Base-by-base conservation (phyloP, 2,888 invertebrate genomes). In the Lasius platythorax region DNA sequence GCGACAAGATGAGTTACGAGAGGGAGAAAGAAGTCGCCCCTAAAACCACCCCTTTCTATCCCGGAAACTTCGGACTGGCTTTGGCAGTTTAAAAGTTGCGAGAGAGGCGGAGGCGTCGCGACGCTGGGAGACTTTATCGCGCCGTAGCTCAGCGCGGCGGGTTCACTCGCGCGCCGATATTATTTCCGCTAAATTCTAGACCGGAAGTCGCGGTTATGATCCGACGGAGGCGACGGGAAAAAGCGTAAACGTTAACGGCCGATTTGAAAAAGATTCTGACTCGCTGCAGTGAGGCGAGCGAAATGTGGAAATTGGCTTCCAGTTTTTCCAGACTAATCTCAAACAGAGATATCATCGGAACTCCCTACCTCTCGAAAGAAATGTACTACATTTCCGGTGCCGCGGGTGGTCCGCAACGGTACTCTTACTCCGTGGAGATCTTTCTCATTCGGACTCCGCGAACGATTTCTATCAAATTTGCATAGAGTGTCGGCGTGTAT, bases 71-170 rank as follows among this genome's bases (percentile, higher is more conserved):
- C 79, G 66, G 79, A 84, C 82, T 87, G 89, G 88, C 89, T 91
- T 90, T 89, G 89, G 89, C 87, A 91, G 91, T 92, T 92, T 90
- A 91, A 92, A 92, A 92, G 90, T 92, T 92, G 87, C 70, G 64
- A 78, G 56, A 72, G 58, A 79, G 61, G 37, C 86, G 79, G 75
- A 83, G 87, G 85, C 85, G 83, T 85, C 87, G 88, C 87, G 84
- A 87, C 83, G 85, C 72, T 53, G 70, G 53, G 85, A 73, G 89
- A 84, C 85, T 87, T 85, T 87, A 86, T 88, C 88, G 82, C 78
- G 79, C 85, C 82, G 83, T 85, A 85, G 85, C 85, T 66, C 85
- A 33, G 3, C 30, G 83, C 40, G 79, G 46, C 63, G 15, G 3
- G 18, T 74, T 79, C 61, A 63, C 70, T 70, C 85, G 78, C 61